Base-by-base conservation (phyloP, 2,797 vertebrate species). In the Amniataba percoides region DNA sequence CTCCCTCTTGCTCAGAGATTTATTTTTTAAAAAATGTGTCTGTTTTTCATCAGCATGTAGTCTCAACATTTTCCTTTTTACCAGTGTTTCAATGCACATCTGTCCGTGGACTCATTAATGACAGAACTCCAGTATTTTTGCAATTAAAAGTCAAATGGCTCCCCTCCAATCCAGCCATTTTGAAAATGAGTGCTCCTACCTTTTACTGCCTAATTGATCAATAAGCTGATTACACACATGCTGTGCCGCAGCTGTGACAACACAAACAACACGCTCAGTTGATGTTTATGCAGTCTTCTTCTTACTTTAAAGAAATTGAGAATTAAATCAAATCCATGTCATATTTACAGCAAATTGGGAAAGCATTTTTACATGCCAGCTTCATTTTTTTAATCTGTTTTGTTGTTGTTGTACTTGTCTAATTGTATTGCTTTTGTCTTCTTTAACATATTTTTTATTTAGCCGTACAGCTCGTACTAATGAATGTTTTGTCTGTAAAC, bases 41-140 rank as follows among this genome's bases (percentile, higher is more conserved):
- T 77, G 71, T 79, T 82, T 75, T 64, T 91, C 94, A 93, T 95
- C 81, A 79, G 90, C 90, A 93, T 95, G 90, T 89, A 40, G 51
- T 91, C 90, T 86, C 78, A 9, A 77, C 83, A 81, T 85, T 74
- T 91, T 86, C 71, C 69, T 88, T 89, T 31, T 89, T 69, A 77
- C 78, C 64, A 79, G 88, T 66, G 51, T 79, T 81, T n/a, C 60
- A 73, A 52, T 73, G 66, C 87, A 83, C 73, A 87, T 89, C 59
- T 91, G 88, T 91, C 42, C 53, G 53, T 81, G 81, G 83, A 71
- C 57, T 78, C 86, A 82, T 89, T 82, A 80, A 58, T 82, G 79
- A 88, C 85, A 65, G 71, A 77, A 74, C 77, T 77, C 66, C 83
- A 77, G 62, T 49, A 57, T 73, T 71, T 74, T 61, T 59, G 31